Base-by-base conservation (phyloP, 2,888 invertebrate species). In the Orthosia incerta region DNA sequence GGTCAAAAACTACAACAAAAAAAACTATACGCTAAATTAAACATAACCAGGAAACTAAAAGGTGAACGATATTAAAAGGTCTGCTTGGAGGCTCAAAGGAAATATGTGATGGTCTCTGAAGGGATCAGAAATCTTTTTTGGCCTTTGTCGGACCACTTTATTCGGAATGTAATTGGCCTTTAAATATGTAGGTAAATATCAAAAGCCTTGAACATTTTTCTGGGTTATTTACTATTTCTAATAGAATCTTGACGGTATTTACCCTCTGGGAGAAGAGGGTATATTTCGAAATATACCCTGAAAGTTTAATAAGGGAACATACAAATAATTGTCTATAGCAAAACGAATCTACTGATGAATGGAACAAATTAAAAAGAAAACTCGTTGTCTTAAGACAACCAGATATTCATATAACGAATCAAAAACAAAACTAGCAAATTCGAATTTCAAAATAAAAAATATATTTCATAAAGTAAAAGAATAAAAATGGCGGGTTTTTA, bases 111-210 rank as follows among this genome's bases (percentile, higher is more conserved):
- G 87, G 85, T 86, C 89, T 86, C 87, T 72, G 77, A 85, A 88
- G 86, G 88, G 90, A 91, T 89, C 89, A 89, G 86, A 87, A 89
- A 85, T 81, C 79, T 89, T 87, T 88, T 88, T 84, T 80, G 80
- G 80, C 85, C 83, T 89, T 87, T 87, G 77, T 86, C 79, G 79
- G 80, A 65, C 83, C 87, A 86, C 84, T 89, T 86, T 87, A 86
- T 89, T 88, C 87, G 86, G 81, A 86, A 89, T 84, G 90, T 89
- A 90, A 91, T 90, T 90, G 90, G 86, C 83, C 85, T 84, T 87
- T 82, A 88, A 87, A 88, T 87, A 84, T 84, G 84, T 82, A 83
- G 74, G 84, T 84, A 85, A 86, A 84, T 80, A 80, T 74, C 74
- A 78, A 70, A 87, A 86, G 85, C 76, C 76, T 82, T 85, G 72